Conservation (phyloP, 2,113 vertebrate genomes). For the Erpornis zantholeuca region DNA sequence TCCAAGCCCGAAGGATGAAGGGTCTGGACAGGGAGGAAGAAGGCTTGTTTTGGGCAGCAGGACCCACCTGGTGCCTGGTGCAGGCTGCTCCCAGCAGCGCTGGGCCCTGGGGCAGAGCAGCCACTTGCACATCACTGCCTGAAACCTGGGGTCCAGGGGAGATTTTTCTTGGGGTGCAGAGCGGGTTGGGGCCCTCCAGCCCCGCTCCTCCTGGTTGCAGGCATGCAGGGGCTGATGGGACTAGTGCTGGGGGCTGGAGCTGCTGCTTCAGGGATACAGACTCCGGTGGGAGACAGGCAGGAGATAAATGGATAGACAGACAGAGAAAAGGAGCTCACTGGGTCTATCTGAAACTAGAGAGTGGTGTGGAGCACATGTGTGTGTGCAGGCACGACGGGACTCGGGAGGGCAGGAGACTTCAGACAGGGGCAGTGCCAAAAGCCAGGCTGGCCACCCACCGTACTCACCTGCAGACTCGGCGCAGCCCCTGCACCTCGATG, state of each 20-base stretch:
- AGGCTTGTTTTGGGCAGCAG: background rate
- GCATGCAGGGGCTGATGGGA: fast-evolving
- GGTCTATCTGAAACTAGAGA: fast-evolving
- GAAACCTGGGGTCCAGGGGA: fast-evolving
- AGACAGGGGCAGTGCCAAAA: background rate
- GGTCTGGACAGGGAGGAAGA: background rate
- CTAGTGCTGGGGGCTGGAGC: background rate
- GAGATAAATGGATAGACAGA: fast-evolving
- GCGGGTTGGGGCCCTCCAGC: fast-evolving
- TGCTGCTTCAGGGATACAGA: background rate
- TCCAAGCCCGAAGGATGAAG: background rate
- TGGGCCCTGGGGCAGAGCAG: background rate
- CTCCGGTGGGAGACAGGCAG: fast-evolving
- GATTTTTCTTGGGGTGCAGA: background rate
- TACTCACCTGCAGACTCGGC: conserved; percentile 67
- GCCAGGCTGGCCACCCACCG: fast-evolving
- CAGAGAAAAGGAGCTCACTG: background rate
- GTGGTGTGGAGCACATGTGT: background rate
- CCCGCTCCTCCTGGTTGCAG: fast-evolving
- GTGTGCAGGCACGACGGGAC: fast-evolving
- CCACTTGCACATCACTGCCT: fast-evolving
- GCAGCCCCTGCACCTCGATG: conserved; percentile 65
- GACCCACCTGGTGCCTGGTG: fast-evolving
- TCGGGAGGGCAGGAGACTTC: background rate
- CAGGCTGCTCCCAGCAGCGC: fast-evolving